These are phyloP conservation scores for Leptoclinus maculatus DNA, from an alignment of 2,797 vertebrate genomes.

Conservation along the genomic window DNA sequence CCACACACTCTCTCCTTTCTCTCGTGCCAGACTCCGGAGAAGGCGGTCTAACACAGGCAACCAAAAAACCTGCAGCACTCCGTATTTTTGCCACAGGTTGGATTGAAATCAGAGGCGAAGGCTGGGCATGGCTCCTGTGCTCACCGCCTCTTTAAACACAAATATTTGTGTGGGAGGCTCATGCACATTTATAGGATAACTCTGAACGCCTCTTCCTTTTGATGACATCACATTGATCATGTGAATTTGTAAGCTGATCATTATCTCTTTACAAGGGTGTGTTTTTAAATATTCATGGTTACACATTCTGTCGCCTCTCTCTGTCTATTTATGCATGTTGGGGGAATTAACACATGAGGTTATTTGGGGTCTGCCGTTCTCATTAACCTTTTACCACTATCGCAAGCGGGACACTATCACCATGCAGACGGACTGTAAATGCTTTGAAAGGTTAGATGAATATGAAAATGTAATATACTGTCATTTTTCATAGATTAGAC, in stretches of 20 bases:
- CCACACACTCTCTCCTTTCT: conserved; percentile 51
- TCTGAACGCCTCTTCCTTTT: conserved; percentile 34
- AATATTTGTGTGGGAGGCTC: conserved; percentile 4
- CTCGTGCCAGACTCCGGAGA: conserved; percentile 59
- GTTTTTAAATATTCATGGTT: conserved; percentile 64
- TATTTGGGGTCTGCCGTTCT: conserved; percentile 52
- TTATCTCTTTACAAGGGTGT: conserved; percentile 42
- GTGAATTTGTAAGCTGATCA: conserved; percentile 39
- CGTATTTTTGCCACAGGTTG: conserved; percentile 61
- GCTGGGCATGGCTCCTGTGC: conserved; percentile 44
- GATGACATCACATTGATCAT: conserved; percentile 19
- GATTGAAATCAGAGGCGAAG: conserved; percentile 54
- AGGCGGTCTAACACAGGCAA: conserved; percentile 64
- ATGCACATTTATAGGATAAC: conserved; percentile 18
- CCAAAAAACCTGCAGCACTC: conserved; percentile 67
- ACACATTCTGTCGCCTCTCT: conserved; percentile 56
- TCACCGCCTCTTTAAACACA: conserved; percentile 49
- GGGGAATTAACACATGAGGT: conserved; percentile 48
- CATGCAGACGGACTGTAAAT: neutral
- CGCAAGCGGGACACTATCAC: neutral
- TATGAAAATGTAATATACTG: neutral
- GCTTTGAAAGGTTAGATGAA: neutral
- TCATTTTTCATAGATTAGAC: neutral
- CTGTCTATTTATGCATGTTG: conserved; percentile 62
- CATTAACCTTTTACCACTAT: conserved; percentile 25